Base-by-base conservation (phyloP, 30 jellyfish, hydroid and myxozoan species). In the Morbakka virulenta region DNA sequence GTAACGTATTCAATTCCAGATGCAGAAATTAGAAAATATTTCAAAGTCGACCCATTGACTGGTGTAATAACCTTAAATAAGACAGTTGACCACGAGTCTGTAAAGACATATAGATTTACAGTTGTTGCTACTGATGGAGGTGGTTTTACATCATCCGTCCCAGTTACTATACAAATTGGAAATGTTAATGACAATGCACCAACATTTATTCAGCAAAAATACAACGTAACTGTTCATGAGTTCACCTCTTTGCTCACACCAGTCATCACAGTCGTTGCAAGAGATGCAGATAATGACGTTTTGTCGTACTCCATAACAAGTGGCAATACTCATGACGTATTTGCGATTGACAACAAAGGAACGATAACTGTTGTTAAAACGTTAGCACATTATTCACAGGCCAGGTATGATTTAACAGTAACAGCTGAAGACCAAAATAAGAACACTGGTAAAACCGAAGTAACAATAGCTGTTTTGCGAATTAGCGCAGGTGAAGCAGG, bases 61-160 rank as follows among this genome's bases (percentile, higher is more conserved):
- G 89, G 89, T 12, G 79, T 49, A 30, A 78, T 78, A 35, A 50
- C 96, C 12, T 28, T 79, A 68, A 72, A 32, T 2, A 17, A 36
- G 6, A 0, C 93, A 51, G 67, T 91, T 69, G 93, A 79, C 72
- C 84, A 77, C 76, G 91, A 92, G 32, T 25, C 69, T 3, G 76
- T 66, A 61, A 72, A 4, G 47, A 33, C 52, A 28, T 83, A 91
- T 65, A 84, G 69, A 24, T 91, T 91, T 72, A 81, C 91, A 4
- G 95, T 93, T 48, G 35, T 67, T 32, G 99, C 99, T 23, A 67
- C 83, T 11, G 94, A 87, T 34, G 76, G 63, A 32, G 95, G 86
- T 28, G 90, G 96, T 9, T 27, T 74, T 50, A 49, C 51, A 35
- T 68, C 67, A 22, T 27, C 35, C 24, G 95, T 76, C 14, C 47